These are phyloP conservation scores for Apostichopus leukothele DNA, from an alignment of 53 echinoderm and acorn worm species.

Conservation along the genomic window DNA sequence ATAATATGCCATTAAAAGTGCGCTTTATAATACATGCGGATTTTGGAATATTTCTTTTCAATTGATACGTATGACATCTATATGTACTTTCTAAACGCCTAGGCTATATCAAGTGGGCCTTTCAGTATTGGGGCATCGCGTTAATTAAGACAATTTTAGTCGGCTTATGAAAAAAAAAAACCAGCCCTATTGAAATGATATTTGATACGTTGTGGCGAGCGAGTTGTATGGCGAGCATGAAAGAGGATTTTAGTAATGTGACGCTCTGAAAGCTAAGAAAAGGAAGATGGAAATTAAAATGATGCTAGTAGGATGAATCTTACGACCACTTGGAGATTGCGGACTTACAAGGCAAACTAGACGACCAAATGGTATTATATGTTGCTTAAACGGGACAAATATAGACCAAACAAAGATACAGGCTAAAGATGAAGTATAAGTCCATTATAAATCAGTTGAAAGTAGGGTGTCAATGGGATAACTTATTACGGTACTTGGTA, in stretches of 20 bases:
- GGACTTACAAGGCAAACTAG: too few relatives aligned
- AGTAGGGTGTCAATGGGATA: too few relatives aligned
- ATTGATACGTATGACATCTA: slow-evolving; percentile 1
- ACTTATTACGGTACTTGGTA: too few relatives aligned
- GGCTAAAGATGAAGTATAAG: too few relatives aligned
- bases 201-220: slow-evolving; percentile 39
- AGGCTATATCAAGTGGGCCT: background rate
- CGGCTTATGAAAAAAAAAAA: slow-evolving; percentile 15
- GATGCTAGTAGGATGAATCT: background rate
- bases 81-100: background rate
- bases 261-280: background rate
- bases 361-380: background rate
- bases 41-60: background rate
- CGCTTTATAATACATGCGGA: background rate
- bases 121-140: background rate
- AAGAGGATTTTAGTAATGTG: background rate
- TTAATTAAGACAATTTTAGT: slow-evolving; percentile 37
- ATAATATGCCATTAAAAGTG: slow-evolving; percentile 14
- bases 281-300: background rate
- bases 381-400: background rate
- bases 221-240: slow-evolving; percentile 13
- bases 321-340: too few relatives aligned
- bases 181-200: slow-evolving; percentile 33
- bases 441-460: too few relatives aligned
- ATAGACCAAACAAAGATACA: background rate